A percentile compares a stretch with the other conserved stretches of the same genome.
These are phyloP conservation scores for Rhinogobio ventralis DNA, from an alignment of 2,797 vertebrate species.

Conservation along the genomic window DNA sequence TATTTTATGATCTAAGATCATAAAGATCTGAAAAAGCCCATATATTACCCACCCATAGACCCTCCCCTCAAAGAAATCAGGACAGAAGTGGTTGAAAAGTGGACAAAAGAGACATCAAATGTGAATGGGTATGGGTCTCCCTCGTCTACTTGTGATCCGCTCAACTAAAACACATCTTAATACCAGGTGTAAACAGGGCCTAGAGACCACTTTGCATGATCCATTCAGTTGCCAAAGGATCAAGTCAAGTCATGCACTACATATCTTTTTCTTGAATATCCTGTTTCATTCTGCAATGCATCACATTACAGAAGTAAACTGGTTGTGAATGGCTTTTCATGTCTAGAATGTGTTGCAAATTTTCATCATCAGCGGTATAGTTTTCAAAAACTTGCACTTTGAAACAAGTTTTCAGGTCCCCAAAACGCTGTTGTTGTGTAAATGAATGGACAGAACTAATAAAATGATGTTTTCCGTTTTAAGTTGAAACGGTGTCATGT, in stretches of 20 bases:
- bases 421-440: no score
- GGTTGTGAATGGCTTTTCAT: neutral
- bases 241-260: neutral
- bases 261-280: neutral
- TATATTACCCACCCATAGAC: no score
- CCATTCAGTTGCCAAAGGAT: neutral
- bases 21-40: no score
- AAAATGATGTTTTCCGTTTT: no score
- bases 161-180: neutral
- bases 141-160: neutral
- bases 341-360: neutral
- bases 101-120: neutral
- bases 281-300: neutral
- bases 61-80: no score
- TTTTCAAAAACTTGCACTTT: no score
- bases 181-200: neutral
- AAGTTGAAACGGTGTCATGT: no score
- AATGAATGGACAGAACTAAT: no score
- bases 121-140: neutral
- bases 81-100: neutral
- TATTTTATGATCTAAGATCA: no score
- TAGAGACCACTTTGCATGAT: neutral
- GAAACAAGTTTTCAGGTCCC: no score
- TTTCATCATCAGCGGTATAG: neutral
- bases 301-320: neutral